Conservation (phyloP, 2,113 vertebrate genomes). For the Prionailurus bengalensis region DNA sequence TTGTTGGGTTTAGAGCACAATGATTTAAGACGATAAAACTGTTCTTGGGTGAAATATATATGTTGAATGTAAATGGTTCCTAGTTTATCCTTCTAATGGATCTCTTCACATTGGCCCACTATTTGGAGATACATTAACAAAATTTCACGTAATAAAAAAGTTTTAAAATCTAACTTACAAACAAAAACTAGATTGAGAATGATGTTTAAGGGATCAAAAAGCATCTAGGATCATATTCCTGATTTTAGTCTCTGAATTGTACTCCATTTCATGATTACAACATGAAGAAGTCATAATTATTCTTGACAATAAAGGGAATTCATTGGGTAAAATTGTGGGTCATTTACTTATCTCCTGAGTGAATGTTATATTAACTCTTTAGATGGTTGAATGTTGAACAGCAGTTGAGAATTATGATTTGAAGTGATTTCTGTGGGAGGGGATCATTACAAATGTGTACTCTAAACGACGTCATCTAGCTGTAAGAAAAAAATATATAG, state of each 20-base stretch:
- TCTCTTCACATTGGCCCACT: slow-evolving; percentile 33
- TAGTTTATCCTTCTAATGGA: slow-evolving; percentile 39
- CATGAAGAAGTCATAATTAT: slow-evolving; percentile 63
- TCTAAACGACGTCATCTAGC: slow-evolving; percentile 6
- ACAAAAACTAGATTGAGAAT: slow-evolving; percentile 31
- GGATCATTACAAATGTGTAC: neutral
- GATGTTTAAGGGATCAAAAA: slow-evolving; percentile 28
- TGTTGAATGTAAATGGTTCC: slow-evolving; percentile 41
- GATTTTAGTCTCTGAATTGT: slow-evolving; percentile 47
- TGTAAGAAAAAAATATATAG: neutral
- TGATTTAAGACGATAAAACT: slow-evolving; percentile 53
- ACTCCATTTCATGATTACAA: slow-evolving; percentile 46
- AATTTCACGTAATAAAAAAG: slow-evolving; percentile 47
- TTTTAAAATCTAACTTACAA: slow-evolving; percentile 46
- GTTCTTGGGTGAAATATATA: slow-evolving; percentile 8
- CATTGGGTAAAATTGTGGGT: slow-evolving; percentile 35
- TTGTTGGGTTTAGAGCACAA: neutral
- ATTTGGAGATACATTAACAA: slow-evolving; percentile 23
- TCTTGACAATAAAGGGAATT: slow-evolving; percentile 50
- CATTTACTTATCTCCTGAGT: slow-evolving; percentile 52
- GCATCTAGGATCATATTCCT: slow-evolving; percentile 58
- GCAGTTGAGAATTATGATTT: slow-evolving; percentile 48
- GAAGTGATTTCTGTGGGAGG: neutral
- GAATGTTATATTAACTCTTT: neutral
- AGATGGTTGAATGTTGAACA: slow-evolving; percentile 31